Evolutionary conservation across 2,113 vertebrate species (phyloP), one percentile per base, ranked within the genome.

Genomic region (Bujurquina vittata): DNA sequence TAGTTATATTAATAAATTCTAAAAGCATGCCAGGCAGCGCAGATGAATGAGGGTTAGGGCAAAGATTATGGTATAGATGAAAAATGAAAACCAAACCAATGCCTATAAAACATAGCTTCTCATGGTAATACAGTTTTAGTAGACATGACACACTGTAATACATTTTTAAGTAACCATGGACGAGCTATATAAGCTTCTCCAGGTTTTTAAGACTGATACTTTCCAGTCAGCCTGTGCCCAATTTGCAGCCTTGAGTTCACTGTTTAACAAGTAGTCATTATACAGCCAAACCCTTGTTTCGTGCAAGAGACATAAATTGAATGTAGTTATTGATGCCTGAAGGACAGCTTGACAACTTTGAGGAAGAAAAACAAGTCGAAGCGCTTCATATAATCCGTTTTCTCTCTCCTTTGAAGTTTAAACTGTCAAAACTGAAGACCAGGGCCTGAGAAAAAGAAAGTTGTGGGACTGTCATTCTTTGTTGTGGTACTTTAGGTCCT

Each of bases 281-380:
- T 75, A 79, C 77, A 87, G 81, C 60, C 65, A 77, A 91, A 86
- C 33, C 31, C 54, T 81, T 82, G 88, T 78, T 90, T 89, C 77
- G 67, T 58, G 79, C 63, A 80, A 90, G 75, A 83, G 73, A 75
- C 78, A 84, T 61, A 91, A 86, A 83, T 5, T 87, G 46, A 87
- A 88, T 10, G 60, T 83, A 77, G 88, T 77, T 84, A 93, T 81
- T 89, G 91, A 92, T 74, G 86, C 88, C 89, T 89, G 81, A 91
- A 92, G 92, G 90, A 94, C 87, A 92, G 75, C 87, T 86, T 89
- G 94, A 94, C 89, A 93, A 29, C 59, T 75, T 83, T 65, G 17
- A 74, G 35, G 77, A 88, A 49, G 31, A 87, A 89, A 89, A 91
- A 83, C 65, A 87, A 88, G 69, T 76, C 43, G 26, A 75, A 69